Percentiles rank a stretch among this genome's conserved stretches.
Conservation (phyloP, 2,797 vertebrate species). For the Pantherophis vulpinus region DNA sequence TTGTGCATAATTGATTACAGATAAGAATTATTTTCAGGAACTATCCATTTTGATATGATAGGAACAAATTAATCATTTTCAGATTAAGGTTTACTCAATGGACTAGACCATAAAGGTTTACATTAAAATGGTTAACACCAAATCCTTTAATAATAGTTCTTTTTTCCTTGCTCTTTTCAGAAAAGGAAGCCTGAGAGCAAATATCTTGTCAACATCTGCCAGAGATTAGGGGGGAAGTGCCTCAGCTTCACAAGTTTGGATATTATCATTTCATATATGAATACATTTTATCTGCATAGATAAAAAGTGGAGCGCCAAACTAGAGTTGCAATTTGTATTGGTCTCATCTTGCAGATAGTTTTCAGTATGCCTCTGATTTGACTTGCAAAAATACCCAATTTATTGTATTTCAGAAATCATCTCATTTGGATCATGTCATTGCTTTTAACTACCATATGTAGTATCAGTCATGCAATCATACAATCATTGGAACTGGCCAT, state of each 20-base stretch:
- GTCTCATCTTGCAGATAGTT: background rate
- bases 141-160: background rate
- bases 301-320: background rate
- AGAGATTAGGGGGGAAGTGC: background rate
- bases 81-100: background rate
- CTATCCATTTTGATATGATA: background rate
- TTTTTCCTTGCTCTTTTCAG: background rate
- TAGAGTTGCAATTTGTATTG: background rate
- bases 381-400: constrained; percentile 15
- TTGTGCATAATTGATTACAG: background rate
- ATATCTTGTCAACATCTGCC: background rate
- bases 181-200: background rate
- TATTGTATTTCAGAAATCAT: background rate
- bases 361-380: constrained; percentile 8
- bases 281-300: background rate
- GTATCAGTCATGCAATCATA: background rate
- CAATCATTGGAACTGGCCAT: background rate
- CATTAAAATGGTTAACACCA: background rate
- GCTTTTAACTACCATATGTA: background rate
- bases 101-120: background rate
- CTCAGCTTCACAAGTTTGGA: background rate
- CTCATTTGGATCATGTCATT: background rate
- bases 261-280: background rate
- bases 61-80: background rate
- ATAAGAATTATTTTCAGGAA: background rate